Base-by-base conservation (phyloP, 2,113 vertebrate genomes). In the Lynx canadensis region DNA sequence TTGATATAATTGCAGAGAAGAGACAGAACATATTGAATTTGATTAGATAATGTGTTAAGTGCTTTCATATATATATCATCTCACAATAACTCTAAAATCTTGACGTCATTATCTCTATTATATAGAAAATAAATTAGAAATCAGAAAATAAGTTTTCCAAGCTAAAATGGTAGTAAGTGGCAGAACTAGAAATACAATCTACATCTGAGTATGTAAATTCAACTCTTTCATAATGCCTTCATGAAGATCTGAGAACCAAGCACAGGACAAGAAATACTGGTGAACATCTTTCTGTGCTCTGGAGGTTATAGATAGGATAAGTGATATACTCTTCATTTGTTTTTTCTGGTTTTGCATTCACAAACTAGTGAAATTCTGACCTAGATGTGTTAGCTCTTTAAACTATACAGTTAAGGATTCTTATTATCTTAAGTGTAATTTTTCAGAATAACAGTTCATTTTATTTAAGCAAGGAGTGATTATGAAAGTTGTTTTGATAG, bases 401-500 rank as follows among this genome's bases (percentile, higher is more conserved):
- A 95, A 84, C 19, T 31, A 94, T 19, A 38, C 12, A 89, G 27
- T n/a, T 29, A 95, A 96, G 45, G 25, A 68, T 38, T 83, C 38
- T 94, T 89, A 88, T 82, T 93, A 69, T 86, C 2, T 3, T 74
- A 57, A 68, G 31, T 69, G 18, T 73, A 69, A 31, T 48, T 92
- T 97, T 96, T 91, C 2, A 74, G 33, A 68, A 81, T 66, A 92
- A 52, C 25, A 50, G 31, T 4, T 41, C 4, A 48, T 94, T 95
- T 76, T 91, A 94, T 52, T 96, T 95, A 93, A 79, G 52, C 76
- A 89, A 94, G 73, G 9, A 45, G 45, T 60, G 1, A 63, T 94
- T 97, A 95, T n/a, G 1, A 33, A 97, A 96, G 4, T 92, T 95
- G 41, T 92, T 90, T 91, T 97, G 95, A 91, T 33, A 97, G 66